phyloP scores from a whole-genome alignment of 2,888 invertebrate species.

The Listrodromus nycthemerus region DNA sequence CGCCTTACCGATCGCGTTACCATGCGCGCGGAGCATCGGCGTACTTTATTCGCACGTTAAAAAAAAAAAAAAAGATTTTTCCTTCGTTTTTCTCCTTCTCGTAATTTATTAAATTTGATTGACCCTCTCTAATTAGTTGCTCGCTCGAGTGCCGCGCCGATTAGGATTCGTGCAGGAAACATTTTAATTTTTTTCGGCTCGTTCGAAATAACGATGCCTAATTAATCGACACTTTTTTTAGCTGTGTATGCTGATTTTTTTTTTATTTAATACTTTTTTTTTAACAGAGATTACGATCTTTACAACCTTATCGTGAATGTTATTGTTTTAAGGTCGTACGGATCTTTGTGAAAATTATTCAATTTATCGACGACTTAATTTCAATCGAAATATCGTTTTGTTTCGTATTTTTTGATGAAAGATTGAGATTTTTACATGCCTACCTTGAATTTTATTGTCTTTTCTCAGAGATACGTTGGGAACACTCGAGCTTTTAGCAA shows the following conservation, averaged over 20 bases:
- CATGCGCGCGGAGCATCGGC: background rate
- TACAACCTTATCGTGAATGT: background rate
- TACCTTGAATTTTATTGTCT: background rate
- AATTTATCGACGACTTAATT: background rate
- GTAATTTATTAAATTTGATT: constrained; percentile 39
- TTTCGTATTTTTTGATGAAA: background rate
- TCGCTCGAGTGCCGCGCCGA: constrained; percentile 21
- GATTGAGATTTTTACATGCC: no score
- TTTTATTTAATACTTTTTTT: constrained; percentile 1
- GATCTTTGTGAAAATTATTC: background rate
- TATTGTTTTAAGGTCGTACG: background rate
- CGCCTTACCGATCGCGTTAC: constrained; percentile 36
- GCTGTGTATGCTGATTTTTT: background rate
- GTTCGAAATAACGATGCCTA: constrained; percentile 42
- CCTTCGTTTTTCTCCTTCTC: constrained; percentile 22
- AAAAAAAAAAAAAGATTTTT: background rate
- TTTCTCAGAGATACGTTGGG: no score
- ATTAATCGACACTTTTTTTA: constrained; percentile 27
- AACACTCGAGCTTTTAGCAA: no score
- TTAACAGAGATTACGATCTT: background rate
- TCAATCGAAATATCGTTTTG: background rate
- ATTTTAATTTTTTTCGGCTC: constrained; percentile 1
- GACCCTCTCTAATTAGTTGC: constrained; percentile 33
- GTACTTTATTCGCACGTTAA: constrained; percentile 3
- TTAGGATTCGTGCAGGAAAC: constrained; percentile 4